Evolutionary conservation across 2,888 invertebrate genomes (phyloP).

Genomic region (Luffia ferchaultella): DNA sequence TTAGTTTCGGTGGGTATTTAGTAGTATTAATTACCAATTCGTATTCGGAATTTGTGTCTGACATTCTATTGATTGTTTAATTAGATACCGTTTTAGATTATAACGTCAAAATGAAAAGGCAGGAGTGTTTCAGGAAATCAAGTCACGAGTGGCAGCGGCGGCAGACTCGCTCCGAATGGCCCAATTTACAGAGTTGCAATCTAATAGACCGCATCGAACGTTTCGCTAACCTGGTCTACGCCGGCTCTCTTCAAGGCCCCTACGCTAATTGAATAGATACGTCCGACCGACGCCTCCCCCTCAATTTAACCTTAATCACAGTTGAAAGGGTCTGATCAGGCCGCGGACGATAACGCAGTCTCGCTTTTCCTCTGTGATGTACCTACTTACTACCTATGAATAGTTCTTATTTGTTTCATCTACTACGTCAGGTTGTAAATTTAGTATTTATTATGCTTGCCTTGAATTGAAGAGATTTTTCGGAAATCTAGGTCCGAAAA

Average conservation of each 20-base stretch:
- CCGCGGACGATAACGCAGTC: neutral
- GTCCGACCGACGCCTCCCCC: slow-evolving; percentile 36
- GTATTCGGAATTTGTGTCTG: too few relatives aligned
- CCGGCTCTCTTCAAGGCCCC: slow-evolving; percentile 24
- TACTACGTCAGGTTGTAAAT: too few relatives aligned
- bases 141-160: slow-evolving; percentile 26
- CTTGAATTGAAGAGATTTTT: too few relatives aligned
- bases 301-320: slow-evolving; percentile 57
- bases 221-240: slow-evolving; percentile 32
- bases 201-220: slow-evolving; percentile 19
- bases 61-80: slow-evolving; percentile 10
- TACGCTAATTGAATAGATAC: slow-evolving; percentile 62
- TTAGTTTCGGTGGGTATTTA: too few relatives aligned
- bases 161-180: slow-evolving; percentile 35
- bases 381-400: too few relatives aligned
- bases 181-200: slow-evolving; percentile 47
- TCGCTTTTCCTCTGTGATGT: too few relatives aligned
- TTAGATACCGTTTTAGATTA: slow-evolving; percentile 6
- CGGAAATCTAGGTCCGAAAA: too few relatives aligned
- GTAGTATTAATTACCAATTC: too few relatives aligned
- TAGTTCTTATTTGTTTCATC: too few relatives aligned
- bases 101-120: slow-evolving; percentile 1
- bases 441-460: too few relatives aligned
- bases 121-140: slow-evolving; percentile 19
- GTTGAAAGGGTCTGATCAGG: slow-evolving; percentile 46